Evolutionary conservation across 2,888 invertebrate genomes (phyloP), one percentile per base, ranked within the genome.

Genomic region (Perdita meconis): DNA sequence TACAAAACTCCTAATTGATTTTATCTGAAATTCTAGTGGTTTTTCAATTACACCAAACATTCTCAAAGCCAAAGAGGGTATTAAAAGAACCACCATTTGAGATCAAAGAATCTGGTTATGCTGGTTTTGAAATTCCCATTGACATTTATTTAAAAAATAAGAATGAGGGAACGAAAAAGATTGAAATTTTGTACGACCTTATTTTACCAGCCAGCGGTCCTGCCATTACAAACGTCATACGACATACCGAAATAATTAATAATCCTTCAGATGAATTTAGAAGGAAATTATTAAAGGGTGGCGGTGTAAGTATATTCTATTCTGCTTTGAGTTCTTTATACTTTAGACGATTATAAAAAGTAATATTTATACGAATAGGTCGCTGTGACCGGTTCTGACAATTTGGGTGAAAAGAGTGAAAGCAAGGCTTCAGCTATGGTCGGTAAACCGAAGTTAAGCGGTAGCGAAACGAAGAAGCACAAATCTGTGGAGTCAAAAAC

Each of bases 101-200:
- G 60, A 95, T 99, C 36, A 96, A 96, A 87, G 98, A 98, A 92
- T 97, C 97, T n/a, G 98, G 99, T 5, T 99, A 99, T 94, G 98
- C 98, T 74, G 98, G 98, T 38, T 99, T 99, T 92, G 94, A 95
- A 57, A 94, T 99, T 74, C 96, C 97, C 0, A 97, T 99, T 88
- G 97, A 98, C 90, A 96, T 99, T 84, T 96, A 97, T 92, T 94
- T 97, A 83, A 96, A 95, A 86, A 98, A 97, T 92, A 96, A 96
- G 91, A 97, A 97, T 92, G 97, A 75, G 40, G 73, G 73, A 98
- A 90, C 98, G 98, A 10, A 97, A 97, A 91, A 97, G 89, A 87
- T 92, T 64, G 94, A 94, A 86, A 96, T 96, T 91, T 94, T 94
- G 65, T 99, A 99, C 93, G 98, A 98, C 92, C 94, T 99, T 81